Conservation (phyloP, 2,113 vertebrate species). For the Amblyornis subalaris region DNA sequence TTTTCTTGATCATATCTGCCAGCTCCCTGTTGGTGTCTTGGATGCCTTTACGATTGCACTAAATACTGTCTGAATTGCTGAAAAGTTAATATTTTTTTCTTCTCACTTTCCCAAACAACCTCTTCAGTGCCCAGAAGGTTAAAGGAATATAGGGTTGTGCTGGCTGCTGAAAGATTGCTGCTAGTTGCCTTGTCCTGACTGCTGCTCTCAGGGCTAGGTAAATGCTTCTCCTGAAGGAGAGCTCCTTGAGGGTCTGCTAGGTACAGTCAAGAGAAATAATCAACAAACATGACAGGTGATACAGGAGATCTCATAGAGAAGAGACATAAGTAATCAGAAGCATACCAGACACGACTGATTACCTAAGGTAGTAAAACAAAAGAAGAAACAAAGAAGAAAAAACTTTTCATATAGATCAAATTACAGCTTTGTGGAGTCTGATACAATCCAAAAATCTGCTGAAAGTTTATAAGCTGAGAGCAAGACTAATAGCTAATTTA, state of each 20-base stretch:
- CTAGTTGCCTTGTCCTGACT: background rate
- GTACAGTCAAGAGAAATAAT: background rate
- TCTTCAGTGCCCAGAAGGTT: background rate
- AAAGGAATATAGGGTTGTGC: background rate
- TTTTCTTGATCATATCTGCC: background rate
- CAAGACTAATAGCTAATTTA: background rate
- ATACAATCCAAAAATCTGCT: background rate
- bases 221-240: background rate
- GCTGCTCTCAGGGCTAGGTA: background rate
- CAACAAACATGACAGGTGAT: background rate
- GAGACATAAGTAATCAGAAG: background rate
- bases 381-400: background rate
- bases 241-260: background rate
- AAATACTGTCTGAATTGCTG: background rate
- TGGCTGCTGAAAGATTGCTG: background rate
- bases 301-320: background rate
- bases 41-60: background rate
- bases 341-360: accelerated
- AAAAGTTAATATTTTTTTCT: background rate
- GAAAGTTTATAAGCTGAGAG: background rate
- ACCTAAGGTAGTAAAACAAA: background rate
- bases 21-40: background rate
- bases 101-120: background rate
- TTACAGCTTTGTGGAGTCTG: background rate
- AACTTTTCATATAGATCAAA: accelerated